Conservation (phyloP, 2,113 vertebrate genomes). For the Geothlypis trichas region DNA sequence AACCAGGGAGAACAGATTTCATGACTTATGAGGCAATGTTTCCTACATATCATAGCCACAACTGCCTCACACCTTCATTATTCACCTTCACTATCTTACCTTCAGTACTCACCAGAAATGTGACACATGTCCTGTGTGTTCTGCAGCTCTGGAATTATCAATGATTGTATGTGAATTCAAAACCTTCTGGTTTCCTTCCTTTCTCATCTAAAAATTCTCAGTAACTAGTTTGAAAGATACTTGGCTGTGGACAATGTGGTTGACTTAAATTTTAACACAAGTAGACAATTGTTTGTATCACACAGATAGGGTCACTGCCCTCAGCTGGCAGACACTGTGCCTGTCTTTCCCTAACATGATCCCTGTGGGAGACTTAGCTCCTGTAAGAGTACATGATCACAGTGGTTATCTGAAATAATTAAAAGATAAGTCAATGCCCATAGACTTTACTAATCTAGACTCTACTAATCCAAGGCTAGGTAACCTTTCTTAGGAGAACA, state of each 20-base stretch:
- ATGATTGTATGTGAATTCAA: not conserved
- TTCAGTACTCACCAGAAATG: not conserved
- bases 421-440: not conserved
- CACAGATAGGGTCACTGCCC: not conserved
- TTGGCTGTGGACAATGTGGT: not conserved
- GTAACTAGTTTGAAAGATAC: not conserved
- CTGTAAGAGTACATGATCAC: not conserved
- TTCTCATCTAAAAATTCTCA: not conserved
- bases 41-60: not conserved
- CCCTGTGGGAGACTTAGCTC: not conserved
- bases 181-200: not conserved
- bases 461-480: not conserved
- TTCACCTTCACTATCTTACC: not conserved
- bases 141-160: not conserved
- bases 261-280: not conserved
- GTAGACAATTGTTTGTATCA: not conserved
- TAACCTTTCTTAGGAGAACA: not conserved
- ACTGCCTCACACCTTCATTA: not conserved
- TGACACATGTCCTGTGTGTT: not conserved
- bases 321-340: not conserved
- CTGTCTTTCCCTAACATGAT: not conserved
- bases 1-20: not conserved
- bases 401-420: not conserved
- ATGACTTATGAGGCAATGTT: not conserved
- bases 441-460: not conserved